Base-by-base conservation (phyloP, 2,113 vertebrate species). In the Capricornis sumatraensis region DNA sequence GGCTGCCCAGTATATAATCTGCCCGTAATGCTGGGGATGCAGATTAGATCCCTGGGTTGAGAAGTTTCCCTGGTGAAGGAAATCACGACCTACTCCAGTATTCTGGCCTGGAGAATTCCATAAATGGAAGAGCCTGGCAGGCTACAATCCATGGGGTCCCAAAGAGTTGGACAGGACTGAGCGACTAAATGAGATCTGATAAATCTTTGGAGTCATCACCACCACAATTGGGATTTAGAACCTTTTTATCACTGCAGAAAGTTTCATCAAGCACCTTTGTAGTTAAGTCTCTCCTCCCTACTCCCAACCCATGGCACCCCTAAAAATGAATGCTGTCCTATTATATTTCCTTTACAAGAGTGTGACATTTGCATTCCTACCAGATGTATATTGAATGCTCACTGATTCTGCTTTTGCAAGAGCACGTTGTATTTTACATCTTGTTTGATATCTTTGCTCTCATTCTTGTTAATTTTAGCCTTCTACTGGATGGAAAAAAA, bases 1-100 rank as follows among this genome's bases (percentile, higher is more conserved):
- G n/a, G 19, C 17, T 71, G 64, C 64, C n/a, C 2, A 36, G n/a
- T 71, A 36, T 36, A 71, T 36, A 71, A 21, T 71, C n/a, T 71
- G n/a, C 64, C 64, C 0, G 0, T 71, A 36, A 71, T 36, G 9
- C 64, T 71, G n/a, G n/a, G 19, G 9, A 11, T 36, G 17, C 64
- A 71, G 64, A 0, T 71, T 71, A 9, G 0, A 71, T 36, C 9
- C n/a, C n/a, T 36, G n/a, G 64, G 2, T 71, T 0, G 1, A 9
- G n/a, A 71, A 71, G 64, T 36, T 36, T 71, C 64, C 64, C 4
- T 71, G 64, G 64, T 0, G 19, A 71, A 71, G n/a, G 17, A 71
- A 36, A 71, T 71, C 1, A 0, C 0, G 2, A 71, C 2, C 9
- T 21, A 71, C 19, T 36, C 64, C 19, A 36, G 19, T 71, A 71